Evolutionary conservation across 2,797 vertebrate species (phyloP).

Genomic region (Botia kubotai): DNA sequence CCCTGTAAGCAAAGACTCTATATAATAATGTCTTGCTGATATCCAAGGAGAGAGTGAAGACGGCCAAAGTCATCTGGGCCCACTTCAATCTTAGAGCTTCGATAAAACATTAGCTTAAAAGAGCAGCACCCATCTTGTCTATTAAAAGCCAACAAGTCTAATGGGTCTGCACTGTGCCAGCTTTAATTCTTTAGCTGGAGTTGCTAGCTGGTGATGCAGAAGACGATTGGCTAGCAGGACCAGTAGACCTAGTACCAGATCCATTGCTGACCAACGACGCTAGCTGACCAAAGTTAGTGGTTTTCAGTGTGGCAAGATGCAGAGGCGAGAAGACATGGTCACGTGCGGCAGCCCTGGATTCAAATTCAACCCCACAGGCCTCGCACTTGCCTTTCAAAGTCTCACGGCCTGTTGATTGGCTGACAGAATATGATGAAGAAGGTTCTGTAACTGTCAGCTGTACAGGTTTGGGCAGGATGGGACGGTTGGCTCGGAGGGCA

Average conservation of each 20-base stretch:
- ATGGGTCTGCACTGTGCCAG: slow-evolving; percentile 74
- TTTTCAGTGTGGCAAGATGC: slow-evolving; percentile 84
- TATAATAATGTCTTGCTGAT: slow-evolving; percentile 60
- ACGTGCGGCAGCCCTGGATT: slow-evolving; percentile 85
- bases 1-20: slow-evolving; percentile 67
- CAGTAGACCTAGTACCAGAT: slow-evolving; percentile 65
- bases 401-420: slow-evolving; percentile 79
- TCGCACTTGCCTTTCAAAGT: slow-evolving; percentile 78
- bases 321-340: slow-evolving; percentile 81
- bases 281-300: slow-evolving; percentile 87
- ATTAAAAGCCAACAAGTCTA: slow-evolving; percentile 79
- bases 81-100: slow-evolving; percentile 65
- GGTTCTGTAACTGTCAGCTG: slow-evolving; percentile 82
- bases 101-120: slow-evolving; percentile 75
- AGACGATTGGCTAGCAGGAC: slow-evolving; percentile 59
- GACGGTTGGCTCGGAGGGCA: slow-evolving; percentile 82
- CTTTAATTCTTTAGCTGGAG: slow-evolving; percentile 79
- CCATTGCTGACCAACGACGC: slow-evolving; percentile 74
- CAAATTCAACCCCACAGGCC: slow-evolving; percentile 82
- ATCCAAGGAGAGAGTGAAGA: slow-evolving; percentile 65
- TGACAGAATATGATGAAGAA: slow-evolving; percentile 73
- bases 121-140: slow-evolving; percentile 80
- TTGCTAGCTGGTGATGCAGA: slow-evolving; percentile 78
- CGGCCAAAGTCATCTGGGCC: slow-evolving; percentile 63
- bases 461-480: slow-evolving; percentile 84